Base-by-base conservation (phyloP, 2,888 invertebrate species). In the Eupithecia insigniata region DNA sequence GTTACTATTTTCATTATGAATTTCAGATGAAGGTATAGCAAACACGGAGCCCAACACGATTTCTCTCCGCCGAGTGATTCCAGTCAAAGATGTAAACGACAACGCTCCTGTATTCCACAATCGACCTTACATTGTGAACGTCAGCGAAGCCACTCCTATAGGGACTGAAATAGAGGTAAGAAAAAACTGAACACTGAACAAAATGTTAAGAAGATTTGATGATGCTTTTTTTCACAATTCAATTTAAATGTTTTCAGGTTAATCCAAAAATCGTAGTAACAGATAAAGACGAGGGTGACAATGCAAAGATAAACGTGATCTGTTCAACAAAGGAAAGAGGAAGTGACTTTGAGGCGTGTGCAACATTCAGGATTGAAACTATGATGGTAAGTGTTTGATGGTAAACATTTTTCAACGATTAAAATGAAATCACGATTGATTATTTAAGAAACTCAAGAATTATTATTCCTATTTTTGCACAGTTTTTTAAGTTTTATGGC, bases 41-140 rank as follows among this genome's bases (percentile, higher is more conserved):
- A 96, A 96, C 67, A 95, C 96, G 0, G 97, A 97, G 80, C 96
- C 97, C 0, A 97, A 97, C 81, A 97, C 97, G 1, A 96, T 97
- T 14, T 97, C 97, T 0, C 90, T 97, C 39, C 94, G 97, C 8
- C 92, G 97, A 30, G 96, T 97, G 81, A 96, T 98, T 58, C 96
- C 96, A 0, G 96, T 98, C 7, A 92, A 95, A 22, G 98, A 98
- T 82, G 96, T 96, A 28, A 98, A 98, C 83, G 98, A 98, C 87
- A 98, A 98, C 84, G 92, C 95, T 0, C 98, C 98, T 0, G 93
- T 95, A 18, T 97, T 97, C 84, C 94, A 95, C 78, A 96, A 96
- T 55, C 92, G 97, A 43, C 97, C 97, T 0, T 97, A 97, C 82
- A 95, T 96, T 39, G 95, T 96, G 2, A 95, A 95, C 75, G 95